Base-by-base conservation (phyloP, 2,888 invertebrate genomes). In the Drosophila atripex region DNA sequence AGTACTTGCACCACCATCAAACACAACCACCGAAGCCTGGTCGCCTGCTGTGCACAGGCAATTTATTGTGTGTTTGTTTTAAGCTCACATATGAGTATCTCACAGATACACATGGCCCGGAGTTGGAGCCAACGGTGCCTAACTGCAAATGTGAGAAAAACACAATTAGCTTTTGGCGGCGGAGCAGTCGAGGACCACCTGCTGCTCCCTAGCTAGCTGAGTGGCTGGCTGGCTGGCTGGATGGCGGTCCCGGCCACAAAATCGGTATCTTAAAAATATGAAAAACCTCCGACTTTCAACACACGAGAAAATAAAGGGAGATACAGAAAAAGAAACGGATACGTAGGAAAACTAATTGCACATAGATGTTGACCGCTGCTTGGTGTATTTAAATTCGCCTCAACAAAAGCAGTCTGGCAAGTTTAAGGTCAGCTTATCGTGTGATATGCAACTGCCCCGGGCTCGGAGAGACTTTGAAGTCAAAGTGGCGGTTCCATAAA, bases 131-230 rank as follows among this genome's bases (percentile, higher is more conserved):
- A 54, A 57, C 46, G 43, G 49, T 71, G 43, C 38, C 76, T 64
- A 82, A 83, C 88, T 83, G 88, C 77, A 88, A 86, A 85, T 88
- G 85, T 86, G 85, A 86, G 85, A 88, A 86, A 85, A 86, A 88
- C 86, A 86, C 86, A 86, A 86, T 86, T 86, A 86, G 84, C 84
- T 88, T 86, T 86, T 85, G 87, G 86, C 87, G 82, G 82, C 86
- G 70, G 72, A 73, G 78, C 71, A 77, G 60, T 68, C 57, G 71
- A 58, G 69, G 80, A 83, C 86, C 85, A 80, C 85, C 85, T 86
- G 88, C 86, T 80, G 84, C 50, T 82, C 75, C 47, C 41, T 30
- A 25, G 57, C 60, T 60, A 59, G 59, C 76, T 23, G 21, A 23
- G 21, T 23, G 30, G 30, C 14, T 39, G 14, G 4, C 21, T 39